phyloP scores from a whole-genome alignment of 2,113 vertebrate species.

The Forbesichthys papilliferus region DNA sequence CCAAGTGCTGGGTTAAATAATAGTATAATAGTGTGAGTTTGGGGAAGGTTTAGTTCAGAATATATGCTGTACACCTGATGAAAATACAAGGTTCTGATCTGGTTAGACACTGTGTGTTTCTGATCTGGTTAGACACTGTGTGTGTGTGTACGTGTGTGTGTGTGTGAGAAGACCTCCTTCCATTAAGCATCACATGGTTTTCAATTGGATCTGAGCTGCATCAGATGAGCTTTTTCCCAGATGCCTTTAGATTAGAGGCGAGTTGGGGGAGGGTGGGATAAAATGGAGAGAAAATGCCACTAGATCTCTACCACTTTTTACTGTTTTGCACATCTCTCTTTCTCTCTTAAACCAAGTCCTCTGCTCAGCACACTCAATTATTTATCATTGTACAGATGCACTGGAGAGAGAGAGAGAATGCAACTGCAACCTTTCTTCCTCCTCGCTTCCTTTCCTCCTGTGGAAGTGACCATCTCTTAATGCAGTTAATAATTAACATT shows the following conservation, averaged over 20 bases:
- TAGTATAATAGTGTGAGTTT: no score
- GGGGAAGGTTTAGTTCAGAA: no score
- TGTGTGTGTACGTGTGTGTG: neutral
- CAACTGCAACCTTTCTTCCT: slow-evolving; percentile 29
- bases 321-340: slow-evolving; percentile 1
- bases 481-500: slow-evolving; percentile 42
- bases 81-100: no score
- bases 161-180: neutral
- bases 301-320: neutral
- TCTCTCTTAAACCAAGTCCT: slow-evolving; percentile 44
- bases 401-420: slow-evolving; percentile 26
- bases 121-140: no score
- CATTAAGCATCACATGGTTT: neutral
- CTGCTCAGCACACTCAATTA: slow-evolving; percentile 67
- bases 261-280: slow-evolving; percentile 18
- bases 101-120: no score
- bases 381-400: slow-evolving; percentile 63
- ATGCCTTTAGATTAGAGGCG: slow-evolving; percentile 8
- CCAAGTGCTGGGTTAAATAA: no score
- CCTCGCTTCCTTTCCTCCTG: slow-evolving; percentile 16
- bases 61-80: no score
- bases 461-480: slow-evolving; percentile 39
- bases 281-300: slow-evolving; percentile 20
- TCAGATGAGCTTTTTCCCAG: neutral
- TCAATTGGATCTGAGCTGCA: neutral